A percentile compares a stretch with the other conserved stretches of the same genome.
Conservation (phyloP, 2,113 vertebrate genomes). For the Oceanodroma tethys region DNA sequence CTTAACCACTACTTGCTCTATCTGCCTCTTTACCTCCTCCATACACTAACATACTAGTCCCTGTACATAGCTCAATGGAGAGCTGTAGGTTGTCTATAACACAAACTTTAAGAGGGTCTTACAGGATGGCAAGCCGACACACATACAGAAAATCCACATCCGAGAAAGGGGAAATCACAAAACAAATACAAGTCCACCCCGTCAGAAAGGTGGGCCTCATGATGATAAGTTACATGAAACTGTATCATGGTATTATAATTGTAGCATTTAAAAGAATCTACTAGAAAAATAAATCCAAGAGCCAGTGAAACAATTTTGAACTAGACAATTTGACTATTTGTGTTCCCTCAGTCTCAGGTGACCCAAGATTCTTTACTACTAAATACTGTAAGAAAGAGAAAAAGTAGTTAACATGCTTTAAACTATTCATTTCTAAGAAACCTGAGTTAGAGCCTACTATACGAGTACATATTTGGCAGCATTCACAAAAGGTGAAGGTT, state of each 20-base stretch:
- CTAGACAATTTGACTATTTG: neutral
- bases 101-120: neutral
- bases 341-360: neutral
- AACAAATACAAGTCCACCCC: neutral
- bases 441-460: accelerated
- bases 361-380: neutral
- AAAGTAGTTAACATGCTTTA: neutral
- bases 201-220: neutral
- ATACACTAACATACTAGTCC: neutral
- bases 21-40: neutral
- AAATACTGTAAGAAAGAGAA: accelerated
- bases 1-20: neutral
- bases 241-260: accelerated
- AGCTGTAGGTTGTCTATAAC: neutral
- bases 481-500: too few species aligned
- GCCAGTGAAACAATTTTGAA: neutral
- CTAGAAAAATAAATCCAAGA: neutral
- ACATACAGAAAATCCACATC: neutral
- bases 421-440: neutral
- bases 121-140: neutral
- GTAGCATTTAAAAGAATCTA: neutral
- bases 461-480: neutral
- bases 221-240: neutral
- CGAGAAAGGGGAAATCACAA: neutral
- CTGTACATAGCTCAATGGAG: accelerated